These are phyloP conservation scores for Drosophila anceps DNA, from an alignment of 2,888 invertebrate genomes.

Conservation along the genomic window DNA sequence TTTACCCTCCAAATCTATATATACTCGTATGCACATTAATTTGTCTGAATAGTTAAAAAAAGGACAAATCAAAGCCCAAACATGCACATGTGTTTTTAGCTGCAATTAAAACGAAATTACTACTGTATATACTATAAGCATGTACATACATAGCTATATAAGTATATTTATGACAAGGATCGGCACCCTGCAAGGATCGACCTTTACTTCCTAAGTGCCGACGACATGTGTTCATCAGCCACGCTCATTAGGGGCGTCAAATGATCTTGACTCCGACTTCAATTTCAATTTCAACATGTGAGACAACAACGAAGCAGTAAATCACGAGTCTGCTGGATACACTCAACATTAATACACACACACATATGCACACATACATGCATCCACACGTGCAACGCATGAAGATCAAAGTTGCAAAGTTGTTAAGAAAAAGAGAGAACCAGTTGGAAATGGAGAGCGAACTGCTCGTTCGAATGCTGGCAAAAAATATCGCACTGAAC, in stretches of 20 bases:
- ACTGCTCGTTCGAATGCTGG: slow-evolving; percentile 20
- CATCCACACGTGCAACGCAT: slow-evolving; percentile 57
- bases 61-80: slow-evolving; percentile 65
- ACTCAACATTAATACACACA: slow-evolving; percentile 19
- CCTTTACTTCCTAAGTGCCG: slow-evolving; percentile 33
- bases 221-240: slow-evolving; percentile 65
- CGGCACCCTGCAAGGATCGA: slow-evolving; percentile 47
- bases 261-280: slow-evolving; percentile 40
- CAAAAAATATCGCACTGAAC: slow-evolving; percentile 24
- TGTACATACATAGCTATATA: not conserved
- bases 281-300: slow-evolving; percentile 51
- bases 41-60: slow-evolving; percentile 36
- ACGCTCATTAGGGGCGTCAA: slow-evolving; percentile 62
- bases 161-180: slow-evolving; percentile 53
- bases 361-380: slow-evolving; percentile 1
- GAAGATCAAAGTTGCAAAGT: slow-evolving; percentile 58
- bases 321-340: slow-evolving; percentile 49
- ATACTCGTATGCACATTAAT: too few relatives aligned
- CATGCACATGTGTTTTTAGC: slow-evolving; percentile 58
- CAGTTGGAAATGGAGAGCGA: slow-evolving; percentile 57
- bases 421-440: slow-evolving; percentile 50
- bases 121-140: not conserved
- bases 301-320: slow-evolving; percentile 50
- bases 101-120: slow-evolving; percentile 58
- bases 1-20: slow-evolving; percentile 43